Evolutionary conservation across 2,113 vertebrate species (phyloP), one percentile per base, ranked within the genome.

Genomic region (Eudyptes chrysolophus): DNA sequence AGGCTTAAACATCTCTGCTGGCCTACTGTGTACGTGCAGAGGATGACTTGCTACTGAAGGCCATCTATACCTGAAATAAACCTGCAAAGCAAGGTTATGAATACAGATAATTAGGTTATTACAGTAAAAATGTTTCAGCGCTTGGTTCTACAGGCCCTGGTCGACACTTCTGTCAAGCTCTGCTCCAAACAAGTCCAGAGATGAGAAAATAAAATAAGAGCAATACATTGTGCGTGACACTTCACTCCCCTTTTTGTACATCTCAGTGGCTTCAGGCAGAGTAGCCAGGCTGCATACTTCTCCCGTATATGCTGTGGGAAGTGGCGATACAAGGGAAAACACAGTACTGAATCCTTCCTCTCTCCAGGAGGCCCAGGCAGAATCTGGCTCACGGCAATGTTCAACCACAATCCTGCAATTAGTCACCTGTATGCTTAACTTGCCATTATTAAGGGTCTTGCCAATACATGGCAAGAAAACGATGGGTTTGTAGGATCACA

Each of bases 11-110:
- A 36, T 9, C 40, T 46, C 58, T 61, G 40, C 44, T 84, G 20
- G 12, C n/a, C 62, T 54, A 18, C 32, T 29, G 13, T 2, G 0
- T 29, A 65, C 0, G 0, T 42, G 61, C 10, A 42, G 26, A 70
- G 24, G 13, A 29, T 16, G 30, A 54, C 49, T 58, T 80, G 38
- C 51, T 64, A 34, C 26, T 42, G 36, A 64, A 69, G 27, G 71
- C 52, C 46, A 55, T 9, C 17, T 25, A 54, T 29, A 34, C 12
- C 44, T 26, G 22, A 58, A 65, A 84, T 25, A 42, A 60, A 42
- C 13, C n/a, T 48, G 29, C 30, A 80, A 62, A 84, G 46, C 40
- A 62, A 52, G 18, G 36, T 25, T 12, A 52, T 18, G 46, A 52
- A 48, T 46, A 36, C 30, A 36, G 34, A 71, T 4, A 30, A 87